A percentile compares a stretch with the other conserved stretches of the same genome.
These are phyloP conservation scores for Pandemis corylana DNA, from an alignment of 2,888 invertebrate species.

Conservation along the genomic window DNA sequence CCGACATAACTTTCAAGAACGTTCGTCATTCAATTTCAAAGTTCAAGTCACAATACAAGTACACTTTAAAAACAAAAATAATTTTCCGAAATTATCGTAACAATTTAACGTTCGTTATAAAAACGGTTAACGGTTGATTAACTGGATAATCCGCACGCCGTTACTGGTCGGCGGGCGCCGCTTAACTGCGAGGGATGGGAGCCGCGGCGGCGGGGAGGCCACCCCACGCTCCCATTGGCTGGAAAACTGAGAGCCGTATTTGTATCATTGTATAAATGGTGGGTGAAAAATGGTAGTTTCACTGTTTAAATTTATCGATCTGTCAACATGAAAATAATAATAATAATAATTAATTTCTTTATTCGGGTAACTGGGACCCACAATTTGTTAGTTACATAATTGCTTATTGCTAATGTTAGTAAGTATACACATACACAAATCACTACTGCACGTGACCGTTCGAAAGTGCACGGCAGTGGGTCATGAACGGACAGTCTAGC, in stretches of 20 bases:
- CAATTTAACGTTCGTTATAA: constrained; percentile 7
- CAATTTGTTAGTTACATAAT: no score
- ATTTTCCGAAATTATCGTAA: background rate
- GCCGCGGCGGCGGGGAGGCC: constrained; percentile 48
- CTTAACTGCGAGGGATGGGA: constrained; percentile 64
- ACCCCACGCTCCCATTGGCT: constrained; percentile 48
- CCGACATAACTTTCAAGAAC: no score
- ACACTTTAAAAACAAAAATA: background rate
- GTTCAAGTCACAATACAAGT: background rate
- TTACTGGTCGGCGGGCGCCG: constrained; percentile 66
- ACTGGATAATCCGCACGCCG: constrained; percentile 65
- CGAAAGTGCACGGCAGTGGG: no score
- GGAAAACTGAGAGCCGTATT: constrained; percentile 45
- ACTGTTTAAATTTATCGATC: no score
- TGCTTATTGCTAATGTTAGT: no score
- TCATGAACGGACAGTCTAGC: no score
- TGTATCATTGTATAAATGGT: constrained; percentile 16
- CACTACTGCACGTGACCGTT: no score
- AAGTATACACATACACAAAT: no score
- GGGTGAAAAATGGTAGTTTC: background rate
- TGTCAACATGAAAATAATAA: no score
- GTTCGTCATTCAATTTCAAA: background rate
- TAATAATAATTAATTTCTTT: no score
- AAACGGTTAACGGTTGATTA: constrained; percentile 53
- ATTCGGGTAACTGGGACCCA: no score